Percentiles rank a stretch among this genome's conserved stretches.
phyloP scores from a whole-genome alignment of 2,888 invertebrate genomes.

The Dryomyza anilis region DNA sequence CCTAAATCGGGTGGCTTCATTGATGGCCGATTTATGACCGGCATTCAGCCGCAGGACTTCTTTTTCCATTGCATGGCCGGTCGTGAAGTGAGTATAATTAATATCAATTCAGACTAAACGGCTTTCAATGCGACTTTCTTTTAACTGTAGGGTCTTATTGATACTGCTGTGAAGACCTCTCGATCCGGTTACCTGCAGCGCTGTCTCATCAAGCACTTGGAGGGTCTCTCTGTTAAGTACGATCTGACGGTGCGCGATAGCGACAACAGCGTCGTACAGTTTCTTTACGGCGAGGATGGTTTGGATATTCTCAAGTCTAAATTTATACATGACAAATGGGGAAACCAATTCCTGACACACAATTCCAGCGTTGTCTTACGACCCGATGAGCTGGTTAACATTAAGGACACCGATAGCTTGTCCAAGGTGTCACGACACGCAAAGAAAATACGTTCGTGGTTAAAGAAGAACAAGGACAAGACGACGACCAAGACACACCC shows the following conservation, averaged over 20 bases:
- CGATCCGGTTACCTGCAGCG: conserved; percentile 97
- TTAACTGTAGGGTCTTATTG: conserved; percentile 81
- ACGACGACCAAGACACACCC: conserved; percentile 33
- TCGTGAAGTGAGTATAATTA: conserved; percentile 74
- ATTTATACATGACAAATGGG: conserved; percentile 74
- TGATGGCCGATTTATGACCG: conserved; percentile 95
- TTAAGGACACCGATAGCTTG: conserved; percentile 66
- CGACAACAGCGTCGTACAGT: conserved; percentile 91
- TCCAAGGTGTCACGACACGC: conserved; percentile 65
- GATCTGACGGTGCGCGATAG: conserved; percentile 95
- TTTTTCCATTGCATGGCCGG: conserved; percentile 99
- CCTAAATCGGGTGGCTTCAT: conserved; percentile 97
- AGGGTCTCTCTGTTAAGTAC: conserved; percentile 90
- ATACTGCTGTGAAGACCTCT: conserved; percentile 99
- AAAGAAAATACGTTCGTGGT: conserved; percentile 70
- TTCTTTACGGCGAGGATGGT: conserved; percentile 92
- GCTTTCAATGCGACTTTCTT: not conserved
- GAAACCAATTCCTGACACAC: conserved; percentile 79
- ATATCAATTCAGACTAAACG: not conserved
- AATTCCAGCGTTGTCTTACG: conserved; percentile 74
- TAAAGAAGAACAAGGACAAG: conserved; percentile 60
- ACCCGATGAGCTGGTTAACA: conserved; percentile 64
- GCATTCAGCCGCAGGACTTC: conserved; percentile 97
- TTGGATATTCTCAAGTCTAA: conserved; percentile 87
- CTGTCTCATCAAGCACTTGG: conserved; percentile 96